These are phyloP conservation scores for Manduca sexta DNA, from an alignment of 1,140 invertebrate species.

Conservation along the genomic window DNA sequence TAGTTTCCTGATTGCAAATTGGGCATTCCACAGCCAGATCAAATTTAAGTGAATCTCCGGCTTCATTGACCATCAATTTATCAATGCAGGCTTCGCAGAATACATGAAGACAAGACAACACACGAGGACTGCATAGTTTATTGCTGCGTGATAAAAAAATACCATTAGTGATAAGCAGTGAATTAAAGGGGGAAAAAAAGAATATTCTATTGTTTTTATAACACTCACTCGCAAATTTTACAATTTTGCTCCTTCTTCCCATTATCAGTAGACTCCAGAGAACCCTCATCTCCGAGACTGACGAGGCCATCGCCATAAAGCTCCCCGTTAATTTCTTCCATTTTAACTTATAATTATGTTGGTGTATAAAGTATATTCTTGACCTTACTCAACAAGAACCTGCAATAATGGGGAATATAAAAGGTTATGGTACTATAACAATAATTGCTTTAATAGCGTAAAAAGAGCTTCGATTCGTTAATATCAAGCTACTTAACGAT, in stretches of 20 bases:
- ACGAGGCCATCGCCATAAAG: constrained; percentile 67
- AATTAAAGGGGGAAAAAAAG: too few relatives aligned
- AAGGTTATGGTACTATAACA: not conserved
- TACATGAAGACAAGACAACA: constrained; percentile 93
- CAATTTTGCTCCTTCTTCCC: constrained; percentile 72
- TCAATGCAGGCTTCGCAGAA: constrained; percentile 93
- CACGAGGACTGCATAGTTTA: constrained; percentile 85
- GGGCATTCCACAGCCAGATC: constrained; percentile 79
- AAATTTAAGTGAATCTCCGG: constrained; percentile 75
- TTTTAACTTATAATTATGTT: constrained; percentile 67
- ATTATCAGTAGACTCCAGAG: constrained; percentile 66
- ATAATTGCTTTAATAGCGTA: not conserved
- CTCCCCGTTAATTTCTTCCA: constrained; percentile 73
- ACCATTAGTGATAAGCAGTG: constrained; percentile 3
- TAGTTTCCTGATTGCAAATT: constrained; percentile 89
- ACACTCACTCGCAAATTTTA: constrained; percentile 72
- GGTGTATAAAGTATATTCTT: constrained; percentile 61
- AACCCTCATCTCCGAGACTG: constrained; percentile 69
- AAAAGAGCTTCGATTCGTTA: not conserved
- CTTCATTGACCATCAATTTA: constrained; percentile 83
- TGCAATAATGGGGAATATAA: constrained; percentile 14
- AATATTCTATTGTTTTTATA: too few relatives aligned
- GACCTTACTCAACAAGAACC: constrained; percentile 59
- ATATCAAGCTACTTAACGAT: not conserved
- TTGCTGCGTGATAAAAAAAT: constrained; percentile 73